A percentile compares a stretch with the other conserved stretches of the same genome.
phyloP scores from a whole-genome alignment of 2,113 vertebrate genomes.

The Ameiurus melas region DNA sequence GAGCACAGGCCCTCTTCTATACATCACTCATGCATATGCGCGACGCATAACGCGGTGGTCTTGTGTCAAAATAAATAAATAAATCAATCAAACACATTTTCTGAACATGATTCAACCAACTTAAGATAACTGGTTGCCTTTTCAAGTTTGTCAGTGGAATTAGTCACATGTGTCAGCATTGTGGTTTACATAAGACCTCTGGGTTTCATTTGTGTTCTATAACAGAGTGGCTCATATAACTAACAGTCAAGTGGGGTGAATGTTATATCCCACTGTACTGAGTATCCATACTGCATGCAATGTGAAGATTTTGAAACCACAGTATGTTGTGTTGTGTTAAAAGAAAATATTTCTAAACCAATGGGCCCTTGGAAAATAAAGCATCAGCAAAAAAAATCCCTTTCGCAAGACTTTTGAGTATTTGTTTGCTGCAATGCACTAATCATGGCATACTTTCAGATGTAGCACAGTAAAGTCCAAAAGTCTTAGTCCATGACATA shows the following conservation, averaged over 20 bases:
- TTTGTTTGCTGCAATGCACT: not conserved
- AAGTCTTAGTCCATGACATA: not conserved
- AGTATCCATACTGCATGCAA: not conserved
- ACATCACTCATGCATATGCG: not conserved
- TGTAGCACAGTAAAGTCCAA: not conserved
- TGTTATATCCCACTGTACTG: not conserved
- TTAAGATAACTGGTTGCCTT: slow-evolving; percentile 48
- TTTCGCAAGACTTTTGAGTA: not conserved
- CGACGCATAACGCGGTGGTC: not conserved
- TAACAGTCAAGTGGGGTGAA: not conserved
- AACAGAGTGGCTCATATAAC: not conserved
- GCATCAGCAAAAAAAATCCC: not conserved
- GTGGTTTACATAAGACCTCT: slow-evolving; percentile 58
- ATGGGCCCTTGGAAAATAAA: not conserved
- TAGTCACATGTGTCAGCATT: slow-evolving; percentile 57
- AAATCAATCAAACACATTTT: slow-evolving; percentile 40
- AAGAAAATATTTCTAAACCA: not conserved
- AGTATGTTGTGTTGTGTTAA: not conserved
- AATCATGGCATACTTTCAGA: not conserved
- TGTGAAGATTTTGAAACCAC: not conserved
- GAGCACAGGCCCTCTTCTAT: not conserved
- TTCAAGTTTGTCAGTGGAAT: slow-evolving; percentile 43
- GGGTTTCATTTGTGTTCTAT: not conserved
- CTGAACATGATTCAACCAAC: slow-evolving; percentile 40
- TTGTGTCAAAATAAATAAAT: slow-evolving; percentile 16